Evolutionary conservation across 2,888 invertebrate genomes (phyloP), one percentile per base, ranked within the genome.

Genomic region (Odontothrips loti): DNA sequence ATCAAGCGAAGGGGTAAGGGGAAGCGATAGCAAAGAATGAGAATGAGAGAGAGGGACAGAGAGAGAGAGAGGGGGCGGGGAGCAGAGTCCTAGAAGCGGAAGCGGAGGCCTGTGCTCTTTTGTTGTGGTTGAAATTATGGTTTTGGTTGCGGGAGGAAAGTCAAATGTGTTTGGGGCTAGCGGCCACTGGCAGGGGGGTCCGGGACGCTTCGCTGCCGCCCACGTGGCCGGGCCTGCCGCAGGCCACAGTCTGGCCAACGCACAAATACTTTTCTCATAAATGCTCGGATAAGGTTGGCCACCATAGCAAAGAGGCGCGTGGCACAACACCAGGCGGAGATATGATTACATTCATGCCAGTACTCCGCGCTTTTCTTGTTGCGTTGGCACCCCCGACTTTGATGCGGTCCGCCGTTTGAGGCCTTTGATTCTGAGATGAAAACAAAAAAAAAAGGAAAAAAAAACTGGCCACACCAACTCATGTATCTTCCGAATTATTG

Each of bases 101-200:
- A 75, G 68, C 11, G 27, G 68, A 12, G 58, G 58, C 58, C 58
- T 43, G 34, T 15, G 6, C 12, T 23, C 68, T 27, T 75, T 75
- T 75, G 68, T 75, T 75, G 68, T 75, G 68, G 68, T 27, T 75
- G 27, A 75, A 75, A 75, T 75, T 75, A 75, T 75, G 68, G 68
- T 75, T 75, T 75, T 58, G 58, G 58, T 58, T 58, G 58, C 58
- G 27, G 68, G 51, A 27, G 68, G 68, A 75, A 75, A 75, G 68
- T 75, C 68, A 75, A 75, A 75, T 75, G 68, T 75, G 68, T 75
- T 58, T 58, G 27, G 68, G 68, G 23, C 68, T 51, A 27, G 1
- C n/a, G 6, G 58, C 15, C 51, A 17, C 15, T 8, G 51, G 51
- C 51, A 20, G 51, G 51, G 6, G 20, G 58, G 58, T 11, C 58